A percentile compares a stretch with the other conserved stretches of the same genome.
Conservation (phyloP, 2,797 vertebrate genomes). For the Argentina silus region DNA sequence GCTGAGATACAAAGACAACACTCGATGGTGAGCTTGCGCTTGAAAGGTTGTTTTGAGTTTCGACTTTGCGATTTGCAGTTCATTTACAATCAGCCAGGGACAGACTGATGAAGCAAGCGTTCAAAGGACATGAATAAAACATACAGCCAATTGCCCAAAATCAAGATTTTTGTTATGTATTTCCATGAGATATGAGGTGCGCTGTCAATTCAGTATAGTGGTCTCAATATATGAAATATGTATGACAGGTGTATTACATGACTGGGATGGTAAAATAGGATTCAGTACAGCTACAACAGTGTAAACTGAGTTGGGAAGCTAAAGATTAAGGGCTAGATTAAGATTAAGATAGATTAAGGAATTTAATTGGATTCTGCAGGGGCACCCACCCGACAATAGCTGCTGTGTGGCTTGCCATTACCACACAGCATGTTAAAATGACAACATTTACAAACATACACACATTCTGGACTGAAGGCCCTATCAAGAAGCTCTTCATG, state of each 20-base stretch:
- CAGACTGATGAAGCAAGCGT: constrained; percentile 23
- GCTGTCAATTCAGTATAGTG: constrained; percentile 64
- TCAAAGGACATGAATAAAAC: constrained; percentile 27
- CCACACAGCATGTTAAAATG: constrained; percentile 17
- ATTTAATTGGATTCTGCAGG: constrained; percentile 48
- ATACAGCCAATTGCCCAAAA: constrained; percentile 60
- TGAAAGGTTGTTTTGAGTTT: constrained; percentile 73
- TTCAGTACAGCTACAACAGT: constrained; percentile 27
- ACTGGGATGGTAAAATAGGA: constrained; percentile 60
- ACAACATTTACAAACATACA: background rate
- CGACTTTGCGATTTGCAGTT: constrained; percentile 69
- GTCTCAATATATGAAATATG: constrained; percentile 73
- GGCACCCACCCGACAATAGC: no score
- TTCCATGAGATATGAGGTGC: constrained; percentile 73
- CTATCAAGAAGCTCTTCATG: background rate
- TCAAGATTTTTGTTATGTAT: constrained; percentile 51
- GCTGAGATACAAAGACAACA: constrained; percentile 3
- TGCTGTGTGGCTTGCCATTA: constrained; percentile 53
- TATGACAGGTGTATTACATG: constrained; percentile 65
- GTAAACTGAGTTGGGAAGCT: no score
- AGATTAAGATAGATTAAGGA: constrained; percentile 40
- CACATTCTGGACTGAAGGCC: background rate
- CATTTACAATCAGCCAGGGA: constrained; percentile 71
- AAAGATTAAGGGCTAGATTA: no score
- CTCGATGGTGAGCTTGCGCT: constrained; percentile 9